Conservation (phyloP, 2,113 vertebrate species). For the Lophochroa leadbeateri region DNA sequence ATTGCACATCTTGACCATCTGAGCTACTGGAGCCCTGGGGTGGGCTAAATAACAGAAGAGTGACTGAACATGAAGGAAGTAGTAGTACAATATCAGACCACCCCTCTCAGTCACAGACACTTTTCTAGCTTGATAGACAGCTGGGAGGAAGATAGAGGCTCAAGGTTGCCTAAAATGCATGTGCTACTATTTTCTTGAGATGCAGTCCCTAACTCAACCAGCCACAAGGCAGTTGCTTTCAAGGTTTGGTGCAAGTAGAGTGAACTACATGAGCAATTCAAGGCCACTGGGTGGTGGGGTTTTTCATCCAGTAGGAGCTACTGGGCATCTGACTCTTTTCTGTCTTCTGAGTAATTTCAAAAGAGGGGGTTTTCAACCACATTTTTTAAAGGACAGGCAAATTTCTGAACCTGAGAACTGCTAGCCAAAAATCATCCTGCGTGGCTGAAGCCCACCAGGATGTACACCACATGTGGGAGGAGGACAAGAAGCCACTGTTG, state of each 20-base stretch:
- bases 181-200: not conserved
- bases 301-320: not conserved
- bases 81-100: not conserved
- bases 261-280: not conserved
- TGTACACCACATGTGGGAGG: accelerated
- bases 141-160: not conserved
- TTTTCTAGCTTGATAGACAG: not conserved
- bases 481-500: not conserved
- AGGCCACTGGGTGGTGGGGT: not conserved
- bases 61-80: not conserved
- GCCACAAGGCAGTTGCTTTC: not conserved
- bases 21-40: not conserved
- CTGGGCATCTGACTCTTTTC: not conserved
- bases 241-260: not conserved
- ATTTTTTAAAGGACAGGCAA: not conserved
- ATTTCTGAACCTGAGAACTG: not conserved
- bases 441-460: not conserved
- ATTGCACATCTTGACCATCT: not conserved
- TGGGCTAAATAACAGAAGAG: not conserved
- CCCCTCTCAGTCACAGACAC: not conserved
- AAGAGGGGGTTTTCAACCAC: accelerated
- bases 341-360: not conserved
- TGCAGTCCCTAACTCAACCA: not conserved
- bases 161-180: not conserved
- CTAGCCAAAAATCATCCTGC: not conserved